phyloP scores from a whole-genome alignment of 2,113 vertebrate species.

The Diadophis punctatus region DNA sequence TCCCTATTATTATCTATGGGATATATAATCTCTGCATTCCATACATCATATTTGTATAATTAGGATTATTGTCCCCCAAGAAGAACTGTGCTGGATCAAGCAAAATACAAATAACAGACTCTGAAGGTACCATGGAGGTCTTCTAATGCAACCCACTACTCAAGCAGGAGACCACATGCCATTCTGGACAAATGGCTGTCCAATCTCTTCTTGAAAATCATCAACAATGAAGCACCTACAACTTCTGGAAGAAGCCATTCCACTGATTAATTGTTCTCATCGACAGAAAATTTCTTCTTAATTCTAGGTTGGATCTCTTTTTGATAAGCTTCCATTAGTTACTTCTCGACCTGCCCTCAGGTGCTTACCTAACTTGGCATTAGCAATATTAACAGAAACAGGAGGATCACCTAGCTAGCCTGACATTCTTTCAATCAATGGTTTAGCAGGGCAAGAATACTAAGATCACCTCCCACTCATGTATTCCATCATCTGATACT shows the following conservation, averaged over 20 bases:
- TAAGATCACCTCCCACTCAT: neutral
- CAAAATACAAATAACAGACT: neutral
- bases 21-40: neutral
- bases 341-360: no score
- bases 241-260: no score
- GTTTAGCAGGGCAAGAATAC: neutral
- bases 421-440: neutral
- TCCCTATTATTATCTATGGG: neutral
- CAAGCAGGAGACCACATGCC: no score
- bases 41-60: no score
- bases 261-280: no score
- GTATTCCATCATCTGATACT: neutral
- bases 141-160: no score
- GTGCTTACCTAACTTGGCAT: neutral
- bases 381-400: neutral
- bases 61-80: neutral
- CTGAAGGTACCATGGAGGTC: neutral
- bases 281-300: no score
- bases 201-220: no score
- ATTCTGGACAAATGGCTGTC: no score
- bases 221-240: no score
- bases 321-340: no score
- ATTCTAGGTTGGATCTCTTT: no score
- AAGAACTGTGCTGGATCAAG: neutral
- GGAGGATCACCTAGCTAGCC: neutral